Conservation (phyloP, 2,113 vertebrate species). For the Regulus satrapa region DNA sequence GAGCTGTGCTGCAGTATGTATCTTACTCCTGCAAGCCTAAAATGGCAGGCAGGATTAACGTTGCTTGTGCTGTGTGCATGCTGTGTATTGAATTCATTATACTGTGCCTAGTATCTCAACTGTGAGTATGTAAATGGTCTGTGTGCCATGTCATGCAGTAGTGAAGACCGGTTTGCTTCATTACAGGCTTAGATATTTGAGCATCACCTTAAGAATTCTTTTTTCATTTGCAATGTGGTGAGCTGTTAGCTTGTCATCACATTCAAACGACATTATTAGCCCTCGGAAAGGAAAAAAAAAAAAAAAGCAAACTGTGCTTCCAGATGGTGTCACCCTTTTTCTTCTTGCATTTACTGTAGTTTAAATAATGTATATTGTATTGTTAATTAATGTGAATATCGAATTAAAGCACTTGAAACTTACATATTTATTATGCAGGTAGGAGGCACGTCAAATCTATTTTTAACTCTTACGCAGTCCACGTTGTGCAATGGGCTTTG, state of each 20-base stretch:
- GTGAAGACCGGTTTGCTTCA: slow-evolving; percentile 71
- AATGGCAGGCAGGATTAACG: slow-evolving; percentile 84
- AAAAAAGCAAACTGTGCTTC: slow-evolving; percentile 73
- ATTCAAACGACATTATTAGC: slow-evolving; percentile 71
- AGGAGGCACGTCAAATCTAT: slow-evolving; percentile 80
- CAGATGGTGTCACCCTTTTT: slow-evolving; percentile 77
- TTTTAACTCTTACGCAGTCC: slow-evolving; percentile 81
- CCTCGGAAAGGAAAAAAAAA: slow-evolving; percentile 63
- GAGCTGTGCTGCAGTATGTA: slow-evolving; percentile 73
- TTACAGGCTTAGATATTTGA: slow-evolving; percentile 69
- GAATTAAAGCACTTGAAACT: slow-evolving; percentile 82
- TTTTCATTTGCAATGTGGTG: slow-evolving; percentile 67
- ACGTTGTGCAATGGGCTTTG: slow-evolving; percentile 67
- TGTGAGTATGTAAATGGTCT: slow-evolving; percentile 82
- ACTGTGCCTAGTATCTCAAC: slow-evolving; percentile 76
- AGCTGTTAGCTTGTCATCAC: slow-evolving; percentile 71
- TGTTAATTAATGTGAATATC: slow-evolving; percentile 87
- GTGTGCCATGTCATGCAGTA: slow-evolving; percentile 73
- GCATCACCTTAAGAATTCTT: slow-evolving; percentile 73
- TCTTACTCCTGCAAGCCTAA: slow-evolving; percentile 73
- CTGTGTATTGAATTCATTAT: slow-evolving; percentile 81
- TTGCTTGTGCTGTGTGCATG: slow-evolving; percentile 79
- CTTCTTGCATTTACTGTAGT: slow-evolving; percentile 76
- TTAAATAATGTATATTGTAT: slow-evolving; percentile 87
- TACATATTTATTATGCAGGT: slow-evolving; percentile 85